Conservation (phyloP, 2,113 vertebrate genomes). For the Hippocampus guttulatus region DNA sequence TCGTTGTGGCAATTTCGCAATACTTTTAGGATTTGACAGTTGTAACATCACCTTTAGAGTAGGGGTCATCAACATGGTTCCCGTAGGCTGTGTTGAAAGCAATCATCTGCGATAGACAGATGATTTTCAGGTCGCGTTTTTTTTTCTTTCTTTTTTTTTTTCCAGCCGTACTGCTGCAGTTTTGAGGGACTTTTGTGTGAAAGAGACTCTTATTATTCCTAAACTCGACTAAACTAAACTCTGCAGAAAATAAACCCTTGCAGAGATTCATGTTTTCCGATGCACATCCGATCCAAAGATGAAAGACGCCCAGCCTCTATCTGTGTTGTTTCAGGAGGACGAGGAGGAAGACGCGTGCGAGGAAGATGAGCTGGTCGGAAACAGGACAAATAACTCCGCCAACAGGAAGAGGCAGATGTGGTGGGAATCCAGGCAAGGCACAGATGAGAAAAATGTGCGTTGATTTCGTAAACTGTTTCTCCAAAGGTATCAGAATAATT, state of each 20-base stretch:
- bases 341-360: slow-evolving; percentile 73
- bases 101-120: no score
- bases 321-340: slow-evolving; percentile 62
- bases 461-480: background rate
- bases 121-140: no score
- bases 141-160: no score
- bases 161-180: background rate
- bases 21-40: no score
- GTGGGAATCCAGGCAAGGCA: slow-evolving; percentile 83
- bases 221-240: no score
- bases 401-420: slow-evolving; percentile 84
- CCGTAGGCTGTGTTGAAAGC: no score
- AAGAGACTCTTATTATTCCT: background rate
- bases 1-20: background rate
- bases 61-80: no score
- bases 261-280: background rate
- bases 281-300: background rate
- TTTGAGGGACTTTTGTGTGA: background rate
- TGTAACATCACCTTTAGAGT: no score
- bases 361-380: slow-evolving; percentile 71
- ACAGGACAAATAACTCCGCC: slow-evolving; percentile 69
- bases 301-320: slow-evolving; percentile 2
- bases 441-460: slow-evolving; percentile 90
- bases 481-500: background rate
- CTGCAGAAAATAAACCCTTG: background rate